Conservation (phyloP, 1,140 invertebrate species). For the Argopecten irradians region DNA sequence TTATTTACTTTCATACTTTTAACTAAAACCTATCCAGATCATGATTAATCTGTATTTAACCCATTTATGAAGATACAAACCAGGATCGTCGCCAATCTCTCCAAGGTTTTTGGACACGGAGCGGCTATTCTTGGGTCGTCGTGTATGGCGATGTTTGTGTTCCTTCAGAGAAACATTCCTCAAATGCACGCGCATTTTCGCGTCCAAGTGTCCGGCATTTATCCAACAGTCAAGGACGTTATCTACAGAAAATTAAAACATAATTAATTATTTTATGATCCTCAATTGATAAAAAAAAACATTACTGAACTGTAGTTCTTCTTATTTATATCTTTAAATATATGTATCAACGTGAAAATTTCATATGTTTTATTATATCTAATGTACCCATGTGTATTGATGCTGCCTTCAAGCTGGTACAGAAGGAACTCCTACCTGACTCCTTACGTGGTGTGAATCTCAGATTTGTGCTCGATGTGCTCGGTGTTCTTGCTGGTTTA, state of each 20-base stretch:
- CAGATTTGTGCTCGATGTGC: neutral
- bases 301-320: too few relatives aligned
- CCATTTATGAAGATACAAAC: slow-evolving; percentile 35
- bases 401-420: too few relatives aligned
- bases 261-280: neutral
- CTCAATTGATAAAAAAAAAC: too few relatives aligned
- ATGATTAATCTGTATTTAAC: neutral
- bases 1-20: neutral
- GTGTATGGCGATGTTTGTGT: slow-evolving; percentile 66
- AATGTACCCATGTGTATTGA: too few relatives aligned
- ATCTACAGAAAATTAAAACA: slow-evolving; percentile 51
- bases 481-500: neutral
- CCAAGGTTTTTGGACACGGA: slow-evolving; percentile 11
- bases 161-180: slow-evolving; percentile 57
- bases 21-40: neutral
- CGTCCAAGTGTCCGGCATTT: slow-evolving; percentile 53
- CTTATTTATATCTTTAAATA: too few relatives aligned
- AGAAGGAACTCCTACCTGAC: too few relatives aligned
- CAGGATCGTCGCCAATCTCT: slow-evolving; percentile 44
- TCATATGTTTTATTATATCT: too few relatives aligned
- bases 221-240: slow-evolving; percentile 66
- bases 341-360: too few relatives aligned
- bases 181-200: slow-evolving; percentile 58
- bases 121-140: slow-evolving; percentile 42
- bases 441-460: neutral